Percentiles rank a stretch among this genome's conserved stretches.
These are phyloP conservation scores for Catonia carolina DNA, from an alignment of 2,888 invertebrate genomes.

Conservation along the genomic window DNA sequence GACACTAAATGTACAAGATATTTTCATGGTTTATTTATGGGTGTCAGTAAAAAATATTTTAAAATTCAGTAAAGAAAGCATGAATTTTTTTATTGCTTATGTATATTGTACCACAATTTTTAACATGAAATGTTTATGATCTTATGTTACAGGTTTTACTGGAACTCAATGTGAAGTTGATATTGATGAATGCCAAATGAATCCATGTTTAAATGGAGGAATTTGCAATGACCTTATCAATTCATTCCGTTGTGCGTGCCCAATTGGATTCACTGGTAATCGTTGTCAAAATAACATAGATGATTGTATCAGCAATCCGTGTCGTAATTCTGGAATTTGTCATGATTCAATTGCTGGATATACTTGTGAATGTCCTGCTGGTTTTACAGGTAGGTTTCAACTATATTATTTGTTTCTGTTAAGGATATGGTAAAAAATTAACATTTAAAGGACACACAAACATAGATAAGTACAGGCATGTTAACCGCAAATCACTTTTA, in stretches of 20 bases:
- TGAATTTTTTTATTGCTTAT: neutral
- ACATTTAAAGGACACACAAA: too few species aligned
- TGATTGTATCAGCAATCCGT: constrained; percentile 81
- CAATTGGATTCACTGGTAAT: constrained; percentile 77
- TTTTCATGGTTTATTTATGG: too few species aligned
- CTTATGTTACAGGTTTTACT: constrained; percentile 59
- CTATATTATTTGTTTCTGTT: too few species aligned
- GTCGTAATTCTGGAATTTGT: constrained; percentile 83
- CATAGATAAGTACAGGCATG: too few species aligned
- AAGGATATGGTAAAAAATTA: too few species aligned
- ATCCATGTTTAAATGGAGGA: constrained; percentile 81
- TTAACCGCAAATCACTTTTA: too few species aligned
- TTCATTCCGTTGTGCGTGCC: constrained; percentile 80
- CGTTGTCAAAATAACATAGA: constrained; percentile 87
- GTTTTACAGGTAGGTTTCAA: constrained; percentile 69
- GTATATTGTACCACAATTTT: neutral
- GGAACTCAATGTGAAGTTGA: constrained; percentile 87
- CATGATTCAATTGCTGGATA: constrained; percentile 85
- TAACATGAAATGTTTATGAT: neutral
- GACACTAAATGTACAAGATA: too few species aligned
- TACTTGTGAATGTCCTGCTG: constrained; percentile 84
- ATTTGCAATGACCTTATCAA: constrained; percentile 82
- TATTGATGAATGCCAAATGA: constrained; percentile 81
- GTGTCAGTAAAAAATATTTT: too few species aligned
- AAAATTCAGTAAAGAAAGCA: too few species aligned